Conservation (phyloP, 2,888 invertebrate genomes). For the Agrochola litura region DNA sequence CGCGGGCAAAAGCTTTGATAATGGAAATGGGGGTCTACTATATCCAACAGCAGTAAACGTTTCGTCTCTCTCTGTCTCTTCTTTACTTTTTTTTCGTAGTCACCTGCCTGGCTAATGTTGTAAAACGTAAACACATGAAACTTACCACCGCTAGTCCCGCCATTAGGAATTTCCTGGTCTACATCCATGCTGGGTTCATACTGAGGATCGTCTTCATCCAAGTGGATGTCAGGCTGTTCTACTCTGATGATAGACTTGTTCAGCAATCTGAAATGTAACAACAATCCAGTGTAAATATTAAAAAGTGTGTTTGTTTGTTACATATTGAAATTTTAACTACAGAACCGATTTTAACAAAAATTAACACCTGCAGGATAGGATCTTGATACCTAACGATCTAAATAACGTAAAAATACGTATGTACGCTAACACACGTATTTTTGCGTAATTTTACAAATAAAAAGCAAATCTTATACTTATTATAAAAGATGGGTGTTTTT, state of each 20-base stretch:
- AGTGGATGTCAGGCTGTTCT: constrained; percentile 98
- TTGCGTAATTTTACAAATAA: neutral
- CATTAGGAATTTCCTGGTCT: constrained; percentile 87
- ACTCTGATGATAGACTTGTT: constrained; percentile 99
- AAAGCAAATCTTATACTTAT: too few species aligned
- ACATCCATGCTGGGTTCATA: constrained; percentile 90
- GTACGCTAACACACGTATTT: neutral
- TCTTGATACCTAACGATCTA: neutral
- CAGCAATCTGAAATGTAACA: constrained; percentile 91
- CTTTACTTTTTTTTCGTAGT: too few species aligned
- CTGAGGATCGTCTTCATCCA: constrained; percentile 94
- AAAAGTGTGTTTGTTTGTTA: neutral
- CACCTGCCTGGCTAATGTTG: too few species aligned
- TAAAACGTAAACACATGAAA: neutral
- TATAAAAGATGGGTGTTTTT: neutral
- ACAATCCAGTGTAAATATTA: neutral
- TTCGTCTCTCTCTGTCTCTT: too few species aligned
- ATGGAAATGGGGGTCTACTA: too few species aligned
- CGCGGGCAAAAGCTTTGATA: too few species aligned
- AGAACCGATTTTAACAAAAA: neutral
- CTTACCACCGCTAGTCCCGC: constrained; percentile 66
- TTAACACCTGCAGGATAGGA: too few species aligned
- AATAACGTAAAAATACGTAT: too few species aligned
- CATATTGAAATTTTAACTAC: neutral
- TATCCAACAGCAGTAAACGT: too few species aligned